Conservation (phyloP, 2,113 vertebrate genomes). For the Rhodinocichla rosea region DNA sequence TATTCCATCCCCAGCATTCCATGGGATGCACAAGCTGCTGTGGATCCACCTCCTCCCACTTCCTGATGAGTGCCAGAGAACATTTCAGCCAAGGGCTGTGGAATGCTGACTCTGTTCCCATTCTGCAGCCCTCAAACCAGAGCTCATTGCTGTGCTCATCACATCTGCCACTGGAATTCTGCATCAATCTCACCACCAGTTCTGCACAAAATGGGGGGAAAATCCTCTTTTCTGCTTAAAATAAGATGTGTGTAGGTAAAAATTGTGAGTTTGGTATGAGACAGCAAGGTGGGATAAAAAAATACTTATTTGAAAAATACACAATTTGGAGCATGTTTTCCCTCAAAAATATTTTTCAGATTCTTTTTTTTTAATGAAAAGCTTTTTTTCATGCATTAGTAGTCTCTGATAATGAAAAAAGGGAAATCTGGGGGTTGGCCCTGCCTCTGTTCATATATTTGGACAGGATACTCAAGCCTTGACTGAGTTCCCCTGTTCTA, state of each 20-base stretch:
- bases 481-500: not conserved
- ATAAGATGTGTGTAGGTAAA: not conserved
- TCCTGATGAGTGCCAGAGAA: not conserved
- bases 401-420: not conserved
- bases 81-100: not conserved
- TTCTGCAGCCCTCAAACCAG: not conserved
- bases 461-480: not conserved
- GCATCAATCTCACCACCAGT: not conserved
- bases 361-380: not conserved
- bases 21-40: not conserved
- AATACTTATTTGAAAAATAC: not conserved
- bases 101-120: not conserved
- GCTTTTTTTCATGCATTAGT: not conserved
- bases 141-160: not conserved
- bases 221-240: not conserved
- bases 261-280: not conserved
- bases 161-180: not conserved
- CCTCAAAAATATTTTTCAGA: not conserved
- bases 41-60: not conserved
- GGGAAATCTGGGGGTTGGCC: rapidly evolving
- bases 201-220: not conserved
- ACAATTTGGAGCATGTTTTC: not conserved
- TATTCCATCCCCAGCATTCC: not conserved
- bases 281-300: not conserved
- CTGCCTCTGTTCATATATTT: not conserved